These are phyloP conservation scores for Rhipidura dahli DNA, from an alignment of 2,113 vertebrate genomes.

Conservation along the genomic window DNA sequence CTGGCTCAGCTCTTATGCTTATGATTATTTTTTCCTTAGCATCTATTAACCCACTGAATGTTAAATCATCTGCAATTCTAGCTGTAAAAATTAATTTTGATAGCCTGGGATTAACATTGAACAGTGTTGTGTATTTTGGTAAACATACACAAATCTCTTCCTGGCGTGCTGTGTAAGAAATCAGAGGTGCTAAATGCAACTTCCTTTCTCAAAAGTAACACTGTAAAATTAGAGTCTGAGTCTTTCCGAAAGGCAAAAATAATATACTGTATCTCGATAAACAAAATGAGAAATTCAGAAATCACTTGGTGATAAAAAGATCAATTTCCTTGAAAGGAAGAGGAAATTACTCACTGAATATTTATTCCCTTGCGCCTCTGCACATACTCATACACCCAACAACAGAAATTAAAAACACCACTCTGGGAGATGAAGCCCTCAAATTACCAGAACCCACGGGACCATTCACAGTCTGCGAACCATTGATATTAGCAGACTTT, in stretches of 20 bases:
- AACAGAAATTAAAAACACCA: background rate
- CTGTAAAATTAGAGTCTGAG: background rate
- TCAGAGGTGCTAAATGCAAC: background rate
- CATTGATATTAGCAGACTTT: background rate
- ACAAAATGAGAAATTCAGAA: background rate
- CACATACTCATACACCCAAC: background rate
- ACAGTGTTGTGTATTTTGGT: background rate
- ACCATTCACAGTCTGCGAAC: background rate
- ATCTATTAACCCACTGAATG: background rate
- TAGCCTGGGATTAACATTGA: background rate
- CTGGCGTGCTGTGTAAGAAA: background rate
- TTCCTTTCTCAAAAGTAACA: background rate
- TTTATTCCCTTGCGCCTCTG: background rate
- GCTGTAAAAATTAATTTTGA: background rate
- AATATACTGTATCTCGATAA: background rate
- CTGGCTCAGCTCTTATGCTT: background rate
- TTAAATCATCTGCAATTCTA: background rate
- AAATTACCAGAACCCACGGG: background rate
- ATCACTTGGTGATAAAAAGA: background rate
- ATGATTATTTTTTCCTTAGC: background rate
- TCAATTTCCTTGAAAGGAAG: background rate
- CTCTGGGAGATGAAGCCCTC: background rate
- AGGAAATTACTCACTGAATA: background rate
- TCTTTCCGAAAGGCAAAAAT: background rate
- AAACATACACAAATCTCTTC: background rate